A percentile compares a stretch with the other conserved stretches of the same genome.
Evolutionary conservation across 1,140 invertebrate genomes (phyloP).

Genomic region (Bilobella aurantiaca): DNA sequence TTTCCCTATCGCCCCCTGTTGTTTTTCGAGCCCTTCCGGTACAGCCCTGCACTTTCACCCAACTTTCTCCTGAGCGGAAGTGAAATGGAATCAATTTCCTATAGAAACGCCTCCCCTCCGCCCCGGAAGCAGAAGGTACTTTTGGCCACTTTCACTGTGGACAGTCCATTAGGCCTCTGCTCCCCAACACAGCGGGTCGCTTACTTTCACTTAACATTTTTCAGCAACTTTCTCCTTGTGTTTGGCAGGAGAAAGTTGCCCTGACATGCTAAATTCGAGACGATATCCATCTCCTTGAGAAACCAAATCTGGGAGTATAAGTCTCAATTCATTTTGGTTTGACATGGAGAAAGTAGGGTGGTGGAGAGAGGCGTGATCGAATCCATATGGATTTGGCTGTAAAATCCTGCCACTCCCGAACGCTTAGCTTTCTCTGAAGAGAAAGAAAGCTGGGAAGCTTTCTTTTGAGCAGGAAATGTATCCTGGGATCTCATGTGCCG

Average conservation of each 20-base stretch:
- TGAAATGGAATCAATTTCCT: neutral
- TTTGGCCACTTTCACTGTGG: no score
- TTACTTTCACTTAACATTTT: no score
- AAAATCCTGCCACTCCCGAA: neutral
- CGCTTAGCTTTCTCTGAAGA: no score
- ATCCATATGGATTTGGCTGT: neutral
- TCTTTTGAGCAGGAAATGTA: no score
- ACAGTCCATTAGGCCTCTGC: no score
- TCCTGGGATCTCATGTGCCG: no score
- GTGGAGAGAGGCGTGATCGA: no score
- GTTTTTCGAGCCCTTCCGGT: no score
- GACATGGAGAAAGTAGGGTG: neutral
- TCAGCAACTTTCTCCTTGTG: no score
- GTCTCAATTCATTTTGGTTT: conserved; percentile 8
- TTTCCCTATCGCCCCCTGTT: no score
- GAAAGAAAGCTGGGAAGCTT: no score
- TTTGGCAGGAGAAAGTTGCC: conserved; percentile 18
- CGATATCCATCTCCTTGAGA: conserved; percentile 27
- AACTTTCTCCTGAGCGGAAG: neutral
- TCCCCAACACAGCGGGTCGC: no score
- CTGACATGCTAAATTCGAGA: neutral
- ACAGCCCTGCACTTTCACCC: neutral
- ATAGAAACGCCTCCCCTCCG: neutral
- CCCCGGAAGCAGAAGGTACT: neutral
- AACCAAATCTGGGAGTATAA: conserved; percentile 12